Percentiles rank a stretch among this genome's conserved stretches.
Conservation (phyloP, 1,140 invertebrate genomes). For the Spodoptera frugiperda region DNA sequence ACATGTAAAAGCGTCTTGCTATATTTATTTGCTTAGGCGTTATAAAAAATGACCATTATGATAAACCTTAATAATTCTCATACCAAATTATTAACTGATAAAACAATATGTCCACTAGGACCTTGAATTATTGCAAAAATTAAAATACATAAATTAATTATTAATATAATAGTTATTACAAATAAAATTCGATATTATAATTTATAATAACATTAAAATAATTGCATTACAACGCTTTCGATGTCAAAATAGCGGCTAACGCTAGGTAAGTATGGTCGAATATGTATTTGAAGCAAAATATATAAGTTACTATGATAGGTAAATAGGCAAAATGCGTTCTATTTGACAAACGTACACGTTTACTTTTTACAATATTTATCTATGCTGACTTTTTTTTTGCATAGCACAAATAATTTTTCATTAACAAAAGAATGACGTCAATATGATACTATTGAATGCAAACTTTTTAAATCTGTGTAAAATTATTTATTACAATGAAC, state of each 20-base stretch:
- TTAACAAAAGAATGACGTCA: too few species aligned
- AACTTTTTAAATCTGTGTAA: too few species aligned
- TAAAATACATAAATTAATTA: not conserved
- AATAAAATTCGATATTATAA: slow-evolving; percentile 19
- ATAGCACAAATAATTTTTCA: too few species aligned
- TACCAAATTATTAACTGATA: not conserved
- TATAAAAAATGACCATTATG: not conserved
- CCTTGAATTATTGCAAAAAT: not conserved
- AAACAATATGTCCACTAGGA: not conserved
- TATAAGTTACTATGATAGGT: not conserved
- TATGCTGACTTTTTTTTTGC: too few species aligned
- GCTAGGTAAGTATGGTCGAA: not conserved
- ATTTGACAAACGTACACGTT: too few species aligned
- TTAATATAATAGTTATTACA: slow-evolving; percentile 6
- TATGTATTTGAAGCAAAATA: slow-evolving; percentile 15
- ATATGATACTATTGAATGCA: too few species aligned
- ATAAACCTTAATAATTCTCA: not conserved
- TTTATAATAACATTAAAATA: slow-evolving; percentile 24
- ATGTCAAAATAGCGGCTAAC: slow-evolving; percentile 11
- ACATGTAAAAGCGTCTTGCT: slow-evolving; percentile 1
- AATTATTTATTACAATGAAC: not conserved
- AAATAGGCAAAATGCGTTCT: too few species aligned
- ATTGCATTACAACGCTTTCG: slow-evolving; percentile 28
- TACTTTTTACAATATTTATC: too few species aligned
- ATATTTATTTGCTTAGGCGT: slow-evolving; percentile 7